phyloP scores from a whole-genome alignment of 1,140 invertebrate species.

The Dreissena rostriformis region DNA sequence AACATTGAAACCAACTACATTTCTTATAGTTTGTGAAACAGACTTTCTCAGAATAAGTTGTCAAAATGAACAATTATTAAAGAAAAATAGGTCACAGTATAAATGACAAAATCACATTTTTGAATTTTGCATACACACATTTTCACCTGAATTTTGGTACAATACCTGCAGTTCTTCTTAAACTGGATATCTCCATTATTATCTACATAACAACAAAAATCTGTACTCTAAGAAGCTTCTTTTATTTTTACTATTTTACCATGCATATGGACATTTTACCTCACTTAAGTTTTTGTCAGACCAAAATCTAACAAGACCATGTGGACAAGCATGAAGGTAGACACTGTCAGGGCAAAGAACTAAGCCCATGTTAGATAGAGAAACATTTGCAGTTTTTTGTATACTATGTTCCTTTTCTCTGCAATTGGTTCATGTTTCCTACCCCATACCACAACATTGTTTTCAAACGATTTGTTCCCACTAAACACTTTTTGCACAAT shows the following conservation, averaged over 20 bases:
- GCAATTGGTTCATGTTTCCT: conserved; percentile 16
- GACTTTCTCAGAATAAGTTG: too few relatives aligned
- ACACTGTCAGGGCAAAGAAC: background rate
- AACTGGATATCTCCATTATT: background rate
- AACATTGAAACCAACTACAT: too few relatives aligned
- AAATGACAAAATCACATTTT: background rate
- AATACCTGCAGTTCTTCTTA: background rate
- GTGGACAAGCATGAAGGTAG: conserved; percentile 8
- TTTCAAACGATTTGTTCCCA: background rate
- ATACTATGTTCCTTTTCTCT: background rate
- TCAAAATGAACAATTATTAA: too few relatives aligned
- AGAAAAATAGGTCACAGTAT: background rate
- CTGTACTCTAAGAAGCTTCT: background rate
- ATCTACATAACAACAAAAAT: background rate
- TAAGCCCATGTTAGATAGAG: conserved; percentile 2
- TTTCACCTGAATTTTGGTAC: background rate
- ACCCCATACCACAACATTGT: background rate
- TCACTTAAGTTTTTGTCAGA: background rate
- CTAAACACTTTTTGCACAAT: background rate
- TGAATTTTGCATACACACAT: background rate
- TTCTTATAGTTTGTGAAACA: too few relatives aligned
- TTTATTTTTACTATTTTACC: background rate
- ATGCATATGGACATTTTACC: background rate
- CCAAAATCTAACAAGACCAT: background rate
- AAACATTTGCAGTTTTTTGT: conserved; percentile 11